Base-by-base conservation (phyloP, 1,140 invertebrate species). In the Ceratina calcarata region DNA sequence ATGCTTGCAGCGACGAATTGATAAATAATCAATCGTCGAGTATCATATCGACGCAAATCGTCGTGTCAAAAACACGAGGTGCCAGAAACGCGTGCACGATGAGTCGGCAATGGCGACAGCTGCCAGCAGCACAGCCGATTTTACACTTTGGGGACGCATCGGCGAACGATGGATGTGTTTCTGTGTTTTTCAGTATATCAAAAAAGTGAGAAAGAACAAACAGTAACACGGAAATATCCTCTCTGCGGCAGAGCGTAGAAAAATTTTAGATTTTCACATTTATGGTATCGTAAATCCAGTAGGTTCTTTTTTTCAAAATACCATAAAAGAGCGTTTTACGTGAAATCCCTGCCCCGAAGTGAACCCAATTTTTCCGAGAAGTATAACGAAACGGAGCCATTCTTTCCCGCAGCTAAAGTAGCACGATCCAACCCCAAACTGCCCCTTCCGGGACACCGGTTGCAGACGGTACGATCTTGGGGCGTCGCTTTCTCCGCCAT, bases 51-150 rank as follows among this genome's bases (percentile, higher is more conserved):
- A 68, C 57, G 67, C 61, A 78, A 82, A 86, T 86, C 73, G 81
- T 80, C 78, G 79, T 78, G 88, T 88, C 88, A 86, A 88, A 89
- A 88, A 87, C 88, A 86, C 72, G 60, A 76, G 81, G 83, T 53
- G 86, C 61, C 79, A n/a, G 83, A 51, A 78, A 83, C 64, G 80
- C 62, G 57, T 72, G 80, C 81, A 73, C 81, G 80, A 80, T 86
- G 83, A 85, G 76, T 81, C 74, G 82, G 78, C 82, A 83, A 80
- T 80, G 88, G 88, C 88, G 84, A 89, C 88, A 88, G 87, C 86
- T 89, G 86, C 84, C 82, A 79, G 77, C 76, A 83, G 80, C 85
- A 79, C 69, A 74, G 84, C 75, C 82, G 80, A 84, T 87, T 84
- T 88, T 86, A 84, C 80, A 66, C 81, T 87, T 84, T 78, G 66